Base-by-base conservation (phyloP, 2,113 vertebrate genomes). In the Perca flavescens region DNA sequence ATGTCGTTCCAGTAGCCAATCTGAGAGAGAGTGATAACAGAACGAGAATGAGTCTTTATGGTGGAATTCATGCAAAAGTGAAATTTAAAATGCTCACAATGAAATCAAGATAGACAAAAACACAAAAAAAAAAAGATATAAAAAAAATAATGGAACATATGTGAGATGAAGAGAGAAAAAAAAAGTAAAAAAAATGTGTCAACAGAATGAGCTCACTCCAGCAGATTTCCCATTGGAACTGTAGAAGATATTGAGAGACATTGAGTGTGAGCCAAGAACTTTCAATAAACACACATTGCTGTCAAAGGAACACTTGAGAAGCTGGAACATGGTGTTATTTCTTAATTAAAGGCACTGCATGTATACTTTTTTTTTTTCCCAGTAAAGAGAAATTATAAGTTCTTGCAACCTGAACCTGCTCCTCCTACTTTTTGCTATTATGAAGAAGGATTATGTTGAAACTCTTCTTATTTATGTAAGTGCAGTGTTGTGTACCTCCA, bases 1-100 rank as follows among this genome's bases (percentile, higher is more conserved):
- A 97, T 97, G 87, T 99, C 98, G 0, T 99, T 99, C 98, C 98
- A 99, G 94, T 99, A 99, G 80, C 98, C 98, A 85, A 99, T 98
- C 95, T 96, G 68, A 74, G 16, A 50, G 74, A 73, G 19, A 63
- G 21, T 43, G 50, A 36, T 25, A 78, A 74, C n/a, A 83, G 63
- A 58, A n/a, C 36, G 31, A 31, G 22, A 56, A 22, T 28, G 7
- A 57, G 16, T 50, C 54, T 53, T 71, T 50, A 57, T 56, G 8
- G 61, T 1, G 10, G 8, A 74, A 34, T 31, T 80, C 47, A 54
- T 72, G 2, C n/a, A 52, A 75, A 86, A 52, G 25, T 34, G 2
- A 21, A 66, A 79, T 40, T 7, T 0, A 12, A 56, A 8, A 34
- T 14, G 47, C 28, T 25, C 36, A 50, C 5, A 79, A 65, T 50